Evolutionary conservation across 2,113 vertebrate genomes (phyloP), one percentile per base, ranked within the genome.

Genomic region (Brachyhypopomus gauderio): DNA sequence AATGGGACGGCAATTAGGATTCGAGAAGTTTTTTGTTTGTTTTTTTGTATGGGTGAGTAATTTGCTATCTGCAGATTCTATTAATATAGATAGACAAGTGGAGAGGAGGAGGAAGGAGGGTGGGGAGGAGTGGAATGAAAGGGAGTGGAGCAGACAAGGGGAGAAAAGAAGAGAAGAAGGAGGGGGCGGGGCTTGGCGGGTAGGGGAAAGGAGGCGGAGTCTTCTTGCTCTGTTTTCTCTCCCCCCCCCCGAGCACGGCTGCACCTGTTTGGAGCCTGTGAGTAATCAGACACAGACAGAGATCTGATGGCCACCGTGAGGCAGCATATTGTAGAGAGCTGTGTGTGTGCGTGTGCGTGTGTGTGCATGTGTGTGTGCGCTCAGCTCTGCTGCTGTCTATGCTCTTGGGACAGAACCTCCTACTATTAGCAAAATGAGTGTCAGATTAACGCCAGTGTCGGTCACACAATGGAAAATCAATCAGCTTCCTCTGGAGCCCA

Each of bases 381-480:
- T 8, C 66, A 25, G 56, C 45, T 14, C 45, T 12, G 14, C 8
- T 52, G 45, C 2, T 52, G 45, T 3, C 45, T 52, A 3, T 14
- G 11, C 66, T 67, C 23, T 56, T 76, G 81, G 77, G 82, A 80
- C 60, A 27, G 45, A 73, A 69, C 27, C 17, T 34, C 20, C 27
- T 30, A 72, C 83, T 75, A 80, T 86, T 84, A 86, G 69, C 76
- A 41, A 75, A 86, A 85, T 82, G 66, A 80, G 71, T 79, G 63
- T 70, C 75, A 77, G 55, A 79, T 79, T 80, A 83, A 48, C 80
- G 45, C 45, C 45, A 52, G 45, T 52, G 45, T 52, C 55, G n/a
- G 23, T 45, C 45, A 55, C 25, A 38, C 72, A 22, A 52, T 52
- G 45, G 45, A 52, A 14, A 52, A 52, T 52, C 45, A 52, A 52